Evolutionary conservation across 2,888 invertebrate genomes (phyloP).

Genomic region (Agrochola litura): DNA sequence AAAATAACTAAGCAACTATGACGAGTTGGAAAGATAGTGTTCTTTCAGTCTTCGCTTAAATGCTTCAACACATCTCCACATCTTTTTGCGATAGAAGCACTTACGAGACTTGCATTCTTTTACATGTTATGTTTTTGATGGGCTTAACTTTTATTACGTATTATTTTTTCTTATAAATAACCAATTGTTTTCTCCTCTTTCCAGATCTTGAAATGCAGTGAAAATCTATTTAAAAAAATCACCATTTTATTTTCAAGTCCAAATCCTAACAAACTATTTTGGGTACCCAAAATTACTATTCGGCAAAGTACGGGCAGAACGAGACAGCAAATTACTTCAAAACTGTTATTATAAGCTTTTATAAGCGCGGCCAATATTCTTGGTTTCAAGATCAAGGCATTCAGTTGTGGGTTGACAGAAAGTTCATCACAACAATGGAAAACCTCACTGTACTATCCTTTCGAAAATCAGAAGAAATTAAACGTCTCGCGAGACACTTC

Average conservation of each 20-base stretch:
- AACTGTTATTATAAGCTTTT: constrained; percentile 63
- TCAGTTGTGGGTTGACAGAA: constrained; percentile 69
- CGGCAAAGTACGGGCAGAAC: constrained; percentile 67
- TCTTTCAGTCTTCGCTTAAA: no score
- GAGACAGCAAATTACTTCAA: constrained; percentile 44
- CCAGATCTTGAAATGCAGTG: constrained; percentile 90
- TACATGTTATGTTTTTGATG: no score
- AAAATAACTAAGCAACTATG: no score
- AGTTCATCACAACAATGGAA: constrained; percentile 74
- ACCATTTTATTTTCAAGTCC: constrained; percentile 75
- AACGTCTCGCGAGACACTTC: constrained; percentile 83
- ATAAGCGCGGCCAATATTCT: constrained; percentile 64
- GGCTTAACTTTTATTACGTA: neutral
- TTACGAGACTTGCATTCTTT: no score
- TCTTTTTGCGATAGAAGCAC: no score
- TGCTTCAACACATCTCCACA: no score
- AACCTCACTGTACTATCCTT: constrained; percentile 84
- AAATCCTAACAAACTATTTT: constrained; percentile 71
- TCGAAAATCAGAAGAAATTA: constrained; percentile 84
- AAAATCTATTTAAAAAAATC: constrained; percentile 74
- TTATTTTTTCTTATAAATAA: constrained; percentile 27
- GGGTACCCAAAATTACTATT: constrained; percentile 56
- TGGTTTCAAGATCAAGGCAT: constrained; percentile 64
- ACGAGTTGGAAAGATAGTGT: no score
- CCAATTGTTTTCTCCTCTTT: constrained; percentile 67